Conservation (phyloP, 2,113 vertebrate species). For the Ciconia maguari region DNA sequence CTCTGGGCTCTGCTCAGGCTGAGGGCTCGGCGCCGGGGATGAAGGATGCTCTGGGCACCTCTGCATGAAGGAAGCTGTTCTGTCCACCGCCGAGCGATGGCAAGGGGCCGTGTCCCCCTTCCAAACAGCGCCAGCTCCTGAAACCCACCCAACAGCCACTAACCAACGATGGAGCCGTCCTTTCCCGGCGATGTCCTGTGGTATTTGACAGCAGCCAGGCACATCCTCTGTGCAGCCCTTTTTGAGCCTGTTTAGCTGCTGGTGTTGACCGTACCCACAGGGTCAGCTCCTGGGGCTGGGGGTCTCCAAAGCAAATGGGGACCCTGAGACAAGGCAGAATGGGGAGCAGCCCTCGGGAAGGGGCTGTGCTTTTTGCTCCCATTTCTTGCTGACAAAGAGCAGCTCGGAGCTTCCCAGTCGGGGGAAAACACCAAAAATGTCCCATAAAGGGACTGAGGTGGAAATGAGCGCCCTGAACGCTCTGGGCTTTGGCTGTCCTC, state of each 20-base stretch:
- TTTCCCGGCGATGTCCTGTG: background rate
- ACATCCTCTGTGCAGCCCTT: background rate
- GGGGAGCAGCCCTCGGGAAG: background rate
- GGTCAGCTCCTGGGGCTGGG: background rate
- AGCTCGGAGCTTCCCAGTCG: background rate
- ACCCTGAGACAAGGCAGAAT: background rate
- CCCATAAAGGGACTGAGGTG: background rate
- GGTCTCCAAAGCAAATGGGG: background rate
- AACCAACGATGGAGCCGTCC: background rate
- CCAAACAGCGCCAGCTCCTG: background rate
- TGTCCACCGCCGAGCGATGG: fast-evolving
- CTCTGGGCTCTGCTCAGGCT: background rate
- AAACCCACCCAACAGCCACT: background rate
- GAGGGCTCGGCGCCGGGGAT: background rate
- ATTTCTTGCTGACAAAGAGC: background rate
- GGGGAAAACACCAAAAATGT: background rate
- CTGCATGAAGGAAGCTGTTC: background rate
- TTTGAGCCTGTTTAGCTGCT: background rate
- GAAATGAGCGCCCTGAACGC: background rate
- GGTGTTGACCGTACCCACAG: fast-evolving
- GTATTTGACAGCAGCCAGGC: background rate
- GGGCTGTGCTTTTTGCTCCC: background rate
- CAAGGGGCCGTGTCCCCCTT: fast-evolving
- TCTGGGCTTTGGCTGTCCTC: fast-evolving
- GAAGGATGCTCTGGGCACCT: background rate